These are phyloP conservation scores for Cerastoderma edule DNA, from an alignment of 2,888 invertebrate genomes.

Conservation along the genomic window DNA sequence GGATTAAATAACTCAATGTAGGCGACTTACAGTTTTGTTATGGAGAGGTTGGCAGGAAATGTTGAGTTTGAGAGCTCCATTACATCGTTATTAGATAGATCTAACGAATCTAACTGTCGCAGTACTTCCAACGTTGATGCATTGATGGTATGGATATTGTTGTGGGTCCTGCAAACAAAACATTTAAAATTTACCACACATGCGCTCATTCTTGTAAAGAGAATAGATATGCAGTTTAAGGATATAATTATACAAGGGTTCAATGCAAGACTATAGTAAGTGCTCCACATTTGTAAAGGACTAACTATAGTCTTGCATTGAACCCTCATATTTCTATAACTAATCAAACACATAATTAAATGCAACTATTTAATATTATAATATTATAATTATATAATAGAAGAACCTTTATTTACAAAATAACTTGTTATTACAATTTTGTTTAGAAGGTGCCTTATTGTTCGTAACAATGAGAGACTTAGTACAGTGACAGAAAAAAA, in stretches of 20 bases:
- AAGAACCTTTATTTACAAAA: too few relatives aligned
- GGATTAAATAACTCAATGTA: neutral
- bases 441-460: too few relatives aligned
- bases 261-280: neutral
- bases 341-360: too few relatives aligned
- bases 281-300: neutral
- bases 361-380: too few relatives aligned
- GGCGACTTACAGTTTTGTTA: conserved; percentile 85
- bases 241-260: neutral
- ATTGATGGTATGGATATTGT: conserved; percentile 85
- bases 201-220: neutral
- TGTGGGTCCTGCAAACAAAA: conserved; percentile 85
- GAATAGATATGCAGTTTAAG: neutral
- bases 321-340: too few relatives aligned
- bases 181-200: neutral
- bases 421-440: too few relatives aligned
- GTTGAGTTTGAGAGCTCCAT: conserved; percentile 85
- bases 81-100: conserved; percentile 80
- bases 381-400: too few relatives aligned
- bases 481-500: too few relatives aligned
- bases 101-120: conserved; percentile 86
- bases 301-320: too few relatives aligned
- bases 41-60: conserved; percentile 86
- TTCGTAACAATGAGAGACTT: too few relatives aligned
- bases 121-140: conserved; percentile 84